These are phyloP conservation scores for Agapostemon virescens DNA, from an alignment of 2,888 invertebrate species.

Conservation along the genomic window DNA sequence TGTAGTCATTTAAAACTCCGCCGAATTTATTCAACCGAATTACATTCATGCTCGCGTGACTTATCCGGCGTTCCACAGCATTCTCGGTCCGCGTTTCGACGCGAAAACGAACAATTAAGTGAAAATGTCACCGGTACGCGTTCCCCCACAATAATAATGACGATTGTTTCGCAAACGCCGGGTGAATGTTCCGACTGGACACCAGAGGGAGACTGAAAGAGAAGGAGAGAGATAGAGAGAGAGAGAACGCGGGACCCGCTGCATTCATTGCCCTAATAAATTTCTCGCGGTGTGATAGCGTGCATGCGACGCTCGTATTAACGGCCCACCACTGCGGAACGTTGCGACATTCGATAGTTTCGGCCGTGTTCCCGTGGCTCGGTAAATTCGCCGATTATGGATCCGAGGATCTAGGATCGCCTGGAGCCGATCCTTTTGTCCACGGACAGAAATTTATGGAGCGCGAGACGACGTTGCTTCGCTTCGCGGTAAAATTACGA, in stretches of 20 bases:
- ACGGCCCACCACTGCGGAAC: constrained; percentile 54
- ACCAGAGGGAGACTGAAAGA: neutral
- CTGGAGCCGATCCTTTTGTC: constrained; percentile 31
- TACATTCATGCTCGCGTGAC: neutral
- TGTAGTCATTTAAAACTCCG: neutral
- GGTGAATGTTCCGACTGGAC: constrained; percentile 6
- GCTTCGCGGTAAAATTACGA: constrained; percentile 35
- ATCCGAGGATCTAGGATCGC: constrained; percentile 39
- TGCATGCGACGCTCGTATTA: constrained; percentile 51
- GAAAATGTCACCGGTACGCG: neutral
- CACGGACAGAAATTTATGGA: constrained; percentile 53
- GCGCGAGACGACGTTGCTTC: constrained; percentile 31
- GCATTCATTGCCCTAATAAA: constrained; percentile 49
- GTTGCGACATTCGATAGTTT: constrained; percentile 53
- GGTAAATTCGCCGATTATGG: constrained; percentile 47
- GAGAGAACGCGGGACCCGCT: neutral
- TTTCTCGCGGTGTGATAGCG: constrained; percentile 45
- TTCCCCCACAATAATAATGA: constrained; percentile 19
- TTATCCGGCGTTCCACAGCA: neutral
- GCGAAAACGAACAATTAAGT: constrained; percentile 7
- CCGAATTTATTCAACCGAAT: neutral
- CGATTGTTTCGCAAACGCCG: neutral
- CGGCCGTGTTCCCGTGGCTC: constrained; percentile 22
- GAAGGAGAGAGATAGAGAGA: neutral
- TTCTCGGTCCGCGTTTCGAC: neutral